phyloP scores from a whole-genome alignment of 2,888 invertebrate genomes.

The Silvanus unidentatus region DNA sequence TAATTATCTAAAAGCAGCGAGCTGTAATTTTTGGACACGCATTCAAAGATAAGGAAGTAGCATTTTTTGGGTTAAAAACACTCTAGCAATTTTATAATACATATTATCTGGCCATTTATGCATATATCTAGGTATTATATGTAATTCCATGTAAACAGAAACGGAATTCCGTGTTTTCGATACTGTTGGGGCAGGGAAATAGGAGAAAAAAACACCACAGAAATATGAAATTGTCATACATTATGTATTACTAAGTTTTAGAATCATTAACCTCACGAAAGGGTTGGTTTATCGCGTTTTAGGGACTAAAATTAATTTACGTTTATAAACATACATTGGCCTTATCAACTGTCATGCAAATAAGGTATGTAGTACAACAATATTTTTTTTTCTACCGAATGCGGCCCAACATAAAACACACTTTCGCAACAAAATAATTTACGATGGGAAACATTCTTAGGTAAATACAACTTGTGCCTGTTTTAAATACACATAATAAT shows the following conservation, averaged over 20 bases:
- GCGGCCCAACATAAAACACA: too few relatives aligned
- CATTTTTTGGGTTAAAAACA: background rate
- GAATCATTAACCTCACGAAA: slow-evolving; percentile 19
- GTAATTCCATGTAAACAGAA: slow-evolving; percentile 30
- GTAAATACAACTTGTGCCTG: too few relatives aligned
- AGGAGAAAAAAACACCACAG: slow-evolving; percentile 8
- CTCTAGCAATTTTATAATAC: background rate
- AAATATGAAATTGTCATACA: slow-evolving; percentile 21
- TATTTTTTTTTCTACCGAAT: too few relatives aligned
- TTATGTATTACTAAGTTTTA: slow-evolving; percentile 21
- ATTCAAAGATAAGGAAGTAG: slow-evolving; percentile 10
- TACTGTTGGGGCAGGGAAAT: slow-evolving; percentile 10
- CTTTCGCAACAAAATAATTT: too few relatives aligned
- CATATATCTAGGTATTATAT: slow-evolving; percentile 6
- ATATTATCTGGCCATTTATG: slow-evolving; percentile 1
- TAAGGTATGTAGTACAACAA: slow-evolving; percentile 5
- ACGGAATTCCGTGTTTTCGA: slow-evolving; percentile 28
- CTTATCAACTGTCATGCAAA: slow-evolving; percentile 33
- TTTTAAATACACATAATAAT: too few relatives aligned
- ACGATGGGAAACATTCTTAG: too few relatives aligned
- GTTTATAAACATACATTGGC: slow-evolving; percentile 28
- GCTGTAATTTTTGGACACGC: slow-evolving; percentile 9
- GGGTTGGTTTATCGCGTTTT: slow-evolving; percentile 23
- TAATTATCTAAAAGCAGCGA: slow-evolving; percentile 3
- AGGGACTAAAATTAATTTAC: slow-evolving; percentile 27